These are phyloP conservation scores for Trachelus stipa DNA, from an alignment of 2,888 invertebrate genomes.

Conservation along the genomic window DNA sequence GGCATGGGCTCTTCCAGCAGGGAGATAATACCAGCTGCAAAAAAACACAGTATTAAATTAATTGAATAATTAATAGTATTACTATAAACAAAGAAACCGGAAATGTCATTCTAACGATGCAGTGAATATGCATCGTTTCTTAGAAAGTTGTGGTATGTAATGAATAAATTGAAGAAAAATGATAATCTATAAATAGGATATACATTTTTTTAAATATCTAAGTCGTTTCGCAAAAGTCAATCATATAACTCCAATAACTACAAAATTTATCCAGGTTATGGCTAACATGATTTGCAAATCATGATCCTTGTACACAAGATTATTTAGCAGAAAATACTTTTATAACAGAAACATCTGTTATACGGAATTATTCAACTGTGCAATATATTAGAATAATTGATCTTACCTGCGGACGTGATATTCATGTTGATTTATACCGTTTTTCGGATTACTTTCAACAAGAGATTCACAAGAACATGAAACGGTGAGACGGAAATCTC, in stretches of 20 bases:
- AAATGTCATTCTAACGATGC: background rate
- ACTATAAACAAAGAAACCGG: background rate
- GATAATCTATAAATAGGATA: conserved; percentile 2
- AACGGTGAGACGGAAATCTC: conserved; percentile 26
- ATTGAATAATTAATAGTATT: background rate
- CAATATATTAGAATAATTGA: conserved; percentile 3
- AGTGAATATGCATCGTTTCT: background rate
- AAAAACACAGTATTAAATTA: background rate
- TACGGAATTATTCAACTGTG: background rate
- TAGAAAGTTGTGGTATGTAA: background rate
- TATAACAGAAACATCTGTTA: background rate
- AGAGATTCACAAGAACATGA: conserved; percentile 20
- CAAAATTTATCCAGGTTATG: conserved; percentile 49
- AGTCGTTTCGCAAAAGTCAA: background rate
- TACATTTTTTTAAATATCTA: background rate
- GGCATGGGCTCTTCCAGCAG: conserved; percentile 94
- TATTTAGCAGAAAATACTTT: background rate
- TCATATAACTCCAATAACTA: background rate
- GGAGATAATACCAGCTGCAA: conserved; percentile 90
- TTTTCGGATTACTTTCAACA: conserved; percentile 16
- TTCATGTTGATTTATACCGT: conserved; percentile 55
- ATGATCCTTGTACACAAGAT: conserved; percentile 29
- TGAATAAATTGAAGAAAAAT: conserved; percentile 2
- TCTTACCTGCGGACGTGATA: conserved; percentile 66
- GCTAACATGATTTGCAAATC: conserved; percentile 56